Evolutionary conservation across 2,888 invertebrate species (phyloP).

Genomic region (Drosophila meridionalis): DNA sequence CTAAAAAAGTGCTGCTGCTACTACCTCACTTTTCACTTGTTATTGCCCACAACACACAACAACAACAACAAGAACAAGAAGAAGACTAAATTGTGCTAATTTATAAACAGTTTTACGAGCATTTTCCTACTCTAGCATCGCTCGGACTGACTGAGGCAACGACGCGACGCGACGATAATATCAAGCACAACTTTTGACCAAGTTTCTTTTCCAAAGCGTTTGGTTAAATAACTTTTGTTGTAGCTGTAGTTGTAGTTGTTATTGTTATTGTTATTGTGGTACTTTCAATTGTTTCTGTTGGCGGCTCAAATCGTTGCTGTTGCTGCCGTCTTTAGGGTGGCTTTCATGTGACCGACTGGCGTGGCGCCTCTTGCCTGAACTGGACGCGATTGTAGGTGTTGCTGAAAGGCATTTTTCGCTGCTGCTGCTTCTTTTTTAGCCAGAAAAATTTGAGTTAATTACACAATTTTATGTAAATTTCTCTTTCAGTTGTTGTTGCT

Average conservation of each 20-base stretch:
- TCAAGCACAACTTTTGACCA: slow-evolving; percentile 64
- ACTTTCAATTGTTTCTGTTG: slow-evolving; percentile 58
- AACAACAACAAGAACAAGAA: slow-evolving; percentile 15
- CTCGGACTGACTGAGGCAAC: not conserved
- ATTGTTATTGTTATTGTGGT: slow-evolving; percentile 26
- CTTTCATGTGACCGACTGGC: slow-evolving; percentile 58
- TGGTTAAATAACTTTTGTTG: slow-evolving; percentile 67
- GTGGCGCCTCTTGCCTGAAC: slow-evolving; percentile 41
- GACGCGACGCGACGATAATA: slow-evolving; percentile 45
- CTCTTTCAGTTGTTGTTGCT: slow-evolving; percentile 60
- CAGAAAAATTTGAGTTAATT: slow-evolving; percentile 61
- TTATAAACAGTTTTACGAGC: slow-evolving; percentile 56
- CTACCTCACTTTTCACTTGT: slow-evolving; percentile 23
- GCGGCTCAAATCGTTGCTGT: slow-evolving; percentile 26
- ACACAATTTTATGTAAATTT: slow-evolving; percentile 79
- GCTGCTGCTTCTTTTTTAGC: slow-evolving; percentile 40
- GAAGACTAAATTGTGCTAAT: slow-evolving; percentile 64
- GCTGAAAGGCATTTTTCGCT: slow-evolving; percentile 43
- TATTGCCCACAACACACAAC: slow-evolving; percentile 21
- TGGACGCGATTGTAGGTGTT: slow-evolving; percentile 60
- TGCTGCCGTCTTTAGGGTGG: slow-evolving; percentile 37
- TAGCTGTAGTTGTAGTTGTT: slow-evolving; percentile 11
- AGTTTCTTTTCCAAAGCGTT: slow-evolving; percentile 60
- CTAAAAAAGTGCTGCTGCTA: not conserved
- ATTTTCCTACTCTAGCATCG: slow-evolving; percentile 38